phyloP scores from a whole-genome alignment of 2,888 invertebrate genomes.

The Gibbula magus region DNA sequence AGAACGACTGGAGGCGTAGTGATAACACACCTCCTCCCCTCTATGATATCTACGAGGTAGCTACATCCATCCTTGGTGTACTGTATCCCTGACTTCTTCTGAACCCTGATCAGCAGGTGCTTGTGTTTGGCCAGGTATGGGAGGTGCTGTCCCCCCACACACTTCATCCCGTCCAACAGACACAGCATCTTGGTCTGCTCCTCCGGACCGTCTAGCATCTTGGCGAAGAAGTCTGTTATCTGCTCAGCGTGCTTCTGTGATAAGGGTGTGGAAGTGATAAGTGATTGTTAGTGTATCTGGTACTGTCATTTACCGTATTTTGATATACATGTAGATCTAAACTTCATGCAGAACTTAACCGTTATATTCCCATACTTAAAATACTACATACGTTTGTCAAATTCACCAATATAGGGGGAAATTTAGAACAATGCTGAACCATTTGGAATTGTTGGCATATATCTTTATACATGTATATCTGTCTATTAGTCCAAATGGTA shows the following conservation, averaged over 20 bases:
- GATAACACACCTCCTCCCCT: constrained; percentile 62
- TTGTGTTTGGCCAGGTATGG: constrained; percentile 49
- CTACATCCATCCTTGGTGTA: constrained; percentile 48
- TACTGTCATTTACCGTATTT: no score
- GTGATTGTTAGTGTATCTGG: neutral
- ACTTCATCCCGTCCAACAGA: constrained; percentile 39
- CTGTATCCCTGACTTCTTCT: constrained; percentile 36
- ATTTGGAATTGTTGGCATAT: no score
- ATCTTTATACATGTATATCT: no score
- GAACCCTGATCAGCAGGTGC: constrained; percentile 42
- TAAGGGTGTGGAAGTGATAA: neutral
- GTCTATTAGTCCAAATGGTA: no score
- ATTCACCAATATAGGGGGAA: no score
- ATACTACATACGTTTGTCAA: no score
- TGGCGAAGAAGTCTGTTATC: constrained; percentile 40
- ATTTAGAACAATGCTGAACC: no score
- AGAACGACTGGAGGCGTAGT: no score
- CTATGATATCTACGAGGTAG: constrained; percentile 57
- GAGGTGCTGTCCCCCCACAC: constrained; percentile 46
- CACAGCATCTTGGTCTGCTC: constrained; percentile 35
- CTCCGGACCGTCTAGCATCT: constrained; percentile 23
- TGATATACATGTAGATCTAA: no score
- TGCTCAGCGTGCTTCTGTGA: constrained; percentile 37
- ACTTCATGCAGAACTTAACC: no score
- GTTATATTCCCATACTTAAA: no score